A percentile compares a stretch with the other conserved stretches of the same genome.
phyloP scores from a whole-genome alignment of 2,797 vertebrate genomes.

The Lacerta agilis region DNA sequence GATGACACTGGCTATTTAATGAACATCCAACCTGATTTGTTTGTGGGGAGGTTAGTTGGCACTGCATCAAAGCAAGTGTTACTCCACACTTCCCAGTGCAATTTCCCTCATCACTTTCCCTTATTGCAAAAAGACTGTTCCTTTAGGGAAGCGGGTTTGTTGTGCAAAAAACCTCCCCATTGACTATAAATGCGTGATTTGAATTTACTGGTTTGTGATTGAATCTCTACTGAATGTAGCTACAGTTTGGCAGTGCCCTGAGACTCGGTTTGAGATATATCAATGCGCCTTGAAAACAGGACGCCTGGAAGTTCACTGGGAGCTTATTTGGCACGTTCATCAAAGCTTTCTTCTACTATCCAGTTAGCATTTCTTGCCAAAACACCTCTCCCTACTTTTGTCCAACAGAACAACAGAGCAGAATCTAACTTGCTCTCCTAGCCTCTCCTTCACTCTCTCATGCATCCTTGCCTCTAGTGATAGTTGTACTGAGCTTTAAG shows the following conservation, averaged over 20 bases:
- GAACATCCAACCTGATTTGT: too few species aligned
- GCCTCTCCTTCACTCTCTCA: conserved; percentile 25
- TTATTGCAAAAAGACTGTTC: too few species aligned
- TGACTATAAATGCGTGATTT: too few species aligned
- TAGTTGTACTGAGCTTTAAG: background rate
- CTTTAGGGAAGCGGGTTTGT: too few species aligned
- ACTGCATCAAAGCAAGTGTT: too few species aligned
- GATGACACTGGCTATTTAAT: too few species aligned
- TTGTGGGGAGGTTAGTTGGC: too few species aligned
- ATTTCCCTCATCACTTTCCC: too few species aligned
- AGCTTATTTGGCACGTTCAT: conserved; percentile 2
- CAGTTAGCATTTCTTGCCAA: background rate
- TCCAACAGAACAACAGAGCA: background rate
- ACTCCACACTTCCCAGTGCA: too few species aligned
- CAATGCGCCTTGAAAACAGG: background rate
- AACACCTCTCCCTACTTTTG: background rate
- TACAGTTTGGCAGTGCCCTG: background rate
- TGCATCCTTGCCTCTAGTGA: conserved; percentile 4
- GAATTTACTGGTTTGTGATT: too few species aligned
- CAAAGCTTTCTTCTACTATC: background rate
- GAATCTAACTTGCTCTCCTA: conserved; percentile 23
- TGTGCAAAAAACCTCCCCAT: too few species aligned
- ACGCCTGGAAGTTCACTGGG: background rate
- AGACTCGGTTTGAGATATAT: background rate
- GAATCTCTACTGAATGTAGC: too few species aligned